Evolutionary conservation across 2,797 vertebrate genomes (phyloP), one percentile per base, ranked within the genome.

Genomic region (Erethizon dorsatum): DNA sequence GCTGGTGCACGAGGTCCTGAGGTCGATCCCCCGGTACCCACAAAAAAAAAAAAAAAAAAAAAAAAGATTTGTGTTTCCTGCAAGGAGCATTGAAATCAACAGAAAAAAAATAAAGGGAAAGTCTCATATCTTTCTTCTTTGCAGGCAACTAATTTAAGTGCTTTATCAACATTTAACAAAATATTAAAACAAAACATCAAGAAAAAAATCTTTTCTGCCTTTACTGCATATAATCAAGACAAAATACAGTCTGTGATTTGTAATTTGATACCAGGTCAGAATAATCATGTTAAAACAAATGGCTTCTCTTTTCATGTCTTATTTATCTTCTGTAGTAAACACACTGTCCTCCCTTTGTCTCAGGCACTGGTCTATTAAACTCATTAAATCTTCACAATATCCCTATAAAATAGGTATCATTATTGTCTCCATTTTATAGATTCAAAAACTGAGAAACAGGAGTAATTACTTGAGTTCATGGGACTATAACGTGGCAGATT

Each of bases 211-310:
- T 12, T 83, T 63, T 67, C 13, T 91, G 14, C 5, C 6, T 56
- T 83, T 67, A 82, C 54, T 73, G 4, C 61, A 80, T 69, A 33
- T 1, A 83, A 77, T 75, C 20, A 75, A 33, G 41, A 90, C 22
- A 91, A 91, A 95, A 56, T 61, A 17, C n/a, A 95, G 47, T 52
- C 17, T 73, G 2, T 78, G 26, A 47, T 69, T 65, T 71, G 45
- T 83, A 28, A 78, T 13, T 84, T 2, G 61, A 26, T 45, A 78
- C 1, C 4, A 84, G 4, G 5, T 90, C 31, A 79, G 45, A 93
- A 90, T 71, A 84, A 91, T 80, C 11, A 28, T 33, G 3, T 65
- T 89, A 65, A 91, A 91, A 94, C 26, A 61, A 75, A 75, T 71
- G 3, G 10, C 41, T 88, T 79, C 33, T 88, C 5, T 88, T 54